Percentiles rank a stretch among this genome's conserved stretches.
phyloP scores from a whole-genome alignment of 2,888 invertebrate genomes.

The Drosophila meridiana region DNA sequence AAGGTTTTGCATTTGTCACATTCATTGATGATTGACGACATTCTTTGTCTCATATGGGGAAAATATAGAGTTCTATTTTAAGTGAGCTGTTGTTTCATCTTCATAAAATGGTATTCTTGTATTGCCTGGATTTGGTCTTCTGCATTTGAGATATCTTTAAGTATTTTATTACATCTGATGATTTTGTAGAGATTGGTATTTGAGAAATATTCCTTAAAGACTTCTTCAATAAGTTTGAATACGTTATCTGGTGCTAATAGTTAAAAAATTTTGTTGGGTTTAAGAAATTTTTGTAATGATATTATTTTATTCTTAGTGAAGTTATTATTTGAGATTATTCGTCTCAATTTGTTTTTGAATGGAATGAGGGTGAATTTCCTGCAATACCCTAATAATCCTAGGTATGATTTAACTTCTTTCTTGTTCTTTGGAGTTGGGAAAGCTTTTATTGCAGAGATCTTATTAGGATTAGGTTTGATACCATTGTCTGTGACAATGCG shows the following conservation, averaged over 20 bases:
- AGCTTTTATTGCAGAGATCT: no score
- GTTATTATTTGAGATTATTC: neutral
- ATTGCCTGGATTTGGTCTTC: neutral
- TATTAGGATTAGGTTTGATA: no score
- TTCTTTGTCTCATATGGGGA: neutral
- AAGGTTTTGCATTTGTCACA: neutral
- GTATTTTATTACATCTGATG: neutral
- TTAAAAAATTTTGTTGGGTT: neutral
- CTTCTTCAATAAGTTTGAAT: neutral
- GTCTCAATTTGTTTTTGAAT: neutral
- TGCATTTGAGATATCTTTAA: no score
- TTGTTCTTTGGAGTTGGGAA: no score
- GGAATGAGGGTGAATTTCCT: neutral
- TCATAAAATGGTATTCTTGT: neutral
- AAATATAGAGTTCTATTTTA: neutral
- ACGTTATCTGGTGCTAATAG: neutral
- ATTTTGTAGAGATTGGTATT: neutral
- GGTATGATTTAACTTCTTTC: no score
- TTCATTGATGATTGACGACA: neutral
- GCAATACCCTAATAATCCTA: no score
- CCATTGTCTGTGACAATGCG: no score
- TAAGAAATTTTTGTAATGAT: conserved; percentile 1
- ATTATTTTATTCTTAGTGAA: neutral
- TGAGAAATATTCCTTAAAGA: neutral
- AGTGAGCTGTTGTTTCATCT: neutral